Evolutionary conservation across 1,140 invertebrate genomes (phyloP).

Genomic region (Harlomillsia oculata): DNA sequence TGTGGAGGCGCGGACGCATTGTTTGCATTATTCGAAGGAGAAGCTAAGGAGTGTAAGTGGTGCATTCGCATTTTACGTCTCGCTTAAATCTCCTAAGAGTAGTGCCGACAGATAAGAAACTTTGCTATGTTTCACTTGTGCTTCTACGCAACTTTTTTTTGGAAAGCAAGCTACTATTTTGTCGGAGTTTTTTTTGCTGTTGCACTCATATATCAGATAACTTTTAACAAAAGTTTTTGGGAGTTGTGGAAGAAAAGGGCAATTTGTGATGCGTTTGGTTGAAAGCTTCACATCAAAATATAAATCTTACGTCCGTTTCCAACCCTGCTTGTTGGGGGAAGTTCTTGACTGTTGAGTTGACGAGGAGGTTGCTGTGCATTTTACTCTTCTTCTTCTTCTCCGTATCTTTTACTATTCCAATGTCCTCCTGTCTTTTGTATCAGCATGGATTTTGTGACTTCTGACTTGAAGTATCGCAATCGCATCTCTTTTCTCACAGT

Average conservation of each 20-base stretch:
- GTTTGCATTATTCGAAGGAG: too few species aligned
- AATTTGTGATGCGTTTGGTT: constrained; percentile 26
- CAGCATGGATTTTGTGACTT: too few species aligned
- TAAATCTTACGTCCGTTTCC: constrained; percentile 1
- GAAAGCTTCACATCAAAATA: constrained; percentile 15
- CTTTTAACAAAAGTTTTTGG: constrained; percentile 14
- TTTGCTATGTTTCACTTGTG: not conserved
- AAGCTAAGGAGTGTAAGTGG: too few species aligned
- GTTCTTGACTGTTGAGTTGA: not conserved
- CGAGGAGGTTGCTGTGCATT: not conserved
- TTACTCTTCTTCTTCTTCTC: not conserved
- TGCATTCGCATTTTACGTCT: too few species aligned
- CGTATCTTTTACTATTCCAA: too few species aligned
- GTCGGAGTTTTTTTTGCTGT: not conserved
- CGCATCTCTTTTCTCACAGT: too few species aligned
- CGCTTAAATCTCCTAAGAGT: too few species aligned
- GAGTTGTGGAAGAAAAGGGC: constrained; percentile 2
- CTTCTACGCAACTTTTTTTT: not conserved
- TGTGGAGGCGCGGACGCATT: too few species aligned
- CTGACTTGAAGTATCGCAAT: too few species aligned
- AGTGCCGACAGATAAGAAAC: too few species aligned
- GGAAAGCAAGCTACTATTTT: not conserved
- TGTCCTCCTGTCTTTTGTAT: too few species aligned
- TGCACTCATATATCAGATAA: constrained; percentile 5
- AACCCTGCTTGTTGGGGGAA: not conserved